phyloP scores from a whole-genome alignment of 2,888 invertebrate genomes.

The Drosophila merina region DNA sequence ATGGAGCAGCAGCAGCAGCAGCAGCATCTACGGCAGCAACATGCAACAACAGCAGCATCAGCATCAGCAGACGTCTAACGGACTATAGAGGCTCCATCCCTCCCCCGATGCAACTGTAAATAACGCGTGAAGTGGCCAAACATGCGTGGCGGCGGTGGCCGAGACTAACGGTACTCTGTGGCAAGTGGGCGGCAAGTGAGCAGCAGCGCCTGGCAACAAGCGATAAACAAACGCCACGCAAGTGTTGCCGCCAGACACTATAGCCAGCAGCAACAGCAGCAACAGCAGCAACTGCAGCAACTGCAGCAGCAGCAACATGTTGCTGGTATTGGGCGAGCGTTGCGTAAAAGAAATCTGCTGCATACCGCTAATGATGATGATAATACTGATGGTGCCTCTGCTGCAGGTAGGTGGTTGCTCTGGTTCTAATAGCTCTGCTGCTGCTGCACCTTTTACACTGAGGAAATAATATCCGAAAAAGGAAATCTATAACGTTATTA shows the following conservation, averaged over 20 bases:
- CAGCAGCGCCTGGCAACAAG: conserved; percentile 77
- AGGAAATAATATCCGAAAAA: neutral
- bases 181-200: conserved; percentile 69
- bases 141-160: conserved; percentile 78
- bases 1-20: conserved; percentile 63
- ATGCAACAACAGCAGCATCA: conserved; percentile 43
- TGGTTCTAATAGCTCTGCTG: conserved; percentile 27
- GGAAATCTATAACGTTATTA: neutral
- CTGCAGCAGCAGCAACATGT: conserved; percentile 61
- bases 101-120: conserved; percentile 71
- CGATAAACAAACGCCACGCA: conserved; percentile 76
- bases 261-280: conserved; percentile 13
- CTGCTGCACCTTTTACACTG: conserved; percentile 13
- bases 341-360: conserved; percentile 49
- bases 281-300: conserved; percentile 6
- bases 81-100: conserved; percentile 46
- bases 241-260: conserved; percentile 76
- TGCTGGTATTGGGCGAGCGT: conserved; percentile 48
- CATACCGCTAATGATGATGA: conserved; percentile 48
- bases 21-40: conserved; percentile 41
- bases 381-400: conserved; percentile 31
- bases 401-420: conserved; percentile 39
- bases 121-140: conserved; percentile 77
- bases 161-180: conserved; percentile 60
- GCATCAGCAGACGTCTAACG: conserved; percentile 68